Percentiles rank a stretch among this genome's conserved stretches.
Evolutionary conservation across 2,797 vertebrate species (phyloP).

Genomic region (Sphenopsis melanotis): DNA sequence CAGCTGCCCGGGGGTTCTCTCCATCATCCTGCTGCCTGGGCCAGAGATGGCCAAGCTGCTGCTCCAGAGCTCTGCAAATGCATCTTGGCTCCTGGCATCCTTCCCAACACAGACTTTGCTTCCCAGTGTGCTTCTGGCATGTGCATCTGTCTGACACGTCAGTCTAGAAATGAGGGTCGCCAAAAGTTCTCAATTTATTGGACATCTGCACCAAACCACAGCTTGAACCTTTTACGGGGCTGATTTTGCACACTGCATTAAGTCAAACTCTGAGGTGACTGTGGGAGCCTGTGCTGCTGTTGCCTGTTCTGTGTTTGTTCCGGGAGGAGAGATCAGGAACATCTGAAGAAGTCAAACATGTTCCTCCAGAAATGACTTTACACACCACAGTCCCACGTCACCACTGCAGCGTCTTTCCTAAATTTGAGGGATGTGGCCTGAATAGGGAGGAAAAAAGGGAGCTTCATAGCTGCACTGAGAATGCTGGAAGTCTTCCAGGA

Average conservation of each 20-base stretch:
- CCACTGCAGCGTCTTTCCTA: neutral
- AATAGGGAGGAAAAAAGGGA: neutral
- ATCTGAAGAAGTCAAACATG: neutral
- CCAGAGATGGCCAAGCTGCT: neutral
- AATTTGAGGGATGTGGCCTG: conserved; percentile 4
- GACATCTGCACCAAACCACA: conserved; percentile 7
- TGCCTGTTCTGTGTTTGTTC: neutral
- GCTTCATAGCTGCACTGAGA: neutral
- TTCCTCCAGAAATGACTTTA: conserved; percentile 2
- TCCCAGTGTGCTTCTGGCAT: conserved; percentile 23
- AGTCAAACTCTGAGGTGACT: neutral
- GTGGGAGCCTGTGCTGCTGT: neutral
- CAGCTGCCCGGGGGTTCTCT: neutral
- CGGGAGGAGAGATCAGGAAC: neutral
- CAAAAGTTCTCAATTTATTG: conserved; percentile 11
- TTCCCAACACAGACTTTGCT: neutral
- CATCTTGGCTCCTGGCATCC: neutral
- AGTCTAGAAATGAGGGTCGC: neutral
- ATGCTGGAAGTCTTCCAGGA: conserved; percentile 23
- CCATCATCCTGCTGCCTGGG: neutral
- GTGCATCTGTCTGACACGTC: conserved; percentile 5
- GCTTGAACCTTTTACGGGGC: neutral
- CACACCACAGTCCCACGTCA: neutral
- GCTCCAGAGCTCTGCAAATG: neutral
- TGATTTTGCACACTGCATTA: neutral